Evolutionary conservation across 2,888 invertebrate genomes (phyloP), one percentile per base, ranked within the genome.

Genomic region (Apamea epomidion): DNA sequence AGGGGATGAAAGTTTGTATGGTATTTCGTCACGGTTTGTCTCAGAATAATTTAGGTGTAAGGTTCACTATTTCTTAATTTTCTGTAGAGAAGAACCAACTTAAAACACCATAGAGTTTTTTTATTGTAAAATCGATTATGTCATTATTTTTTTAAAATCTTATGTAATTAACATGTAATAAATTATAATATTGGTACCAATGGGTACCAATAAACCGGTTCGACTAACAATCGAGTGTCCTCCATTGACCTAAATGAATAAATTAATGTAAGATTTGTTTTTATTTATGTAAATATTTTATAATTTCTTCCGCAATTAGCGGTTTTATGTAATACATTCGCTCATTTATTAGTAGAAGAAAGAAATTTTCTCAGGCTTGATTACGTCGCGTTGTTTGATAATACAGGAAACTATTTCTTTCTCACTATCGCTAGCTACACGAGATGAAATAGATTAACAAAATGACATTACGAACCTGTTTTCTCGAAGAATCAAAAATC

Each of bases 241-340:
- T 74, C 73, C 21, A 71, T 7, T 74, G 84, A 83, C 87, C 84
- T 54, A 62, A 42, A 80, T 83, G 68, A 83, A 86, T 87, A 80
- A 45, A 80, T 82, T 76, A 69, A 65, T 65, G 16, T 14, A 1
- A 64, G 7, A 18, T 51, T 4, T 25, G 32, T 58, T 62, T 48
- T 21, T 48, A 37, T 71, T 60, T 14, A 70, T 48, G 29, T 32
- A 32, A 2, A 3, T 14, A n/a, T 69, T 60, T 73, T 54, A 69
- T 73, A 54, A 80, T 71, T 74, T 60, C 69, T 80, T 83, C 81
- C 78, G 80, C 45, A 0, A 60, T 75, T 80, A 42, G 25, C 29
- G 51, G 73, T 74, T 75, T 84, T 76, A 79, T 71, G 80, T 80
- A 81, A 78, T 29, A 37, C 25, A 73, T 74, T 81, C 29, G 65